Evolutionary conservation across 1,140 invertebrate genomes (phyloP).

Genomic region (Megalopta genalis): DNA sequence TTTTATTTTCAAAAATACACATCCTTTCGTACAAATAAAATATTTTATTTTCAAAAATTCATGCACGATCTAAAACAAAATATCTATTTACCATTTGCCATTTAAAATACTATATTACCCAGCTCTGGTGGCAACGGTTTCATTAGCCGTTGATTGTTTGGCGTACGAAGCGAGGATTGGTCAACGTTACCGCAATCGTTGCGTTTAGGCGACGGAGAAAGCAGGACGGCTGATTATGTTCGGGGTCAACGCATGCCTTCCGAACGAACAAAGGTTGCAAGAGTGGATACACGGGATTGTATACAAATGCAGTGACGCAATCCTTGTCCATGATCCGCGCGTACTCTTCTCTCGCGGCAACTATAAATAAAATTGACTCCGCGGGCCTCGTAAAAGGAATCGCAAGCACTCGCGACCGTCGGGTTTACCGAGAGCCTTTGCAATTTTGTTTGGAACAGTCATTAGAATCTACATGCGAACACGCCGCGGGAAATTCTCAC

Average conservation of each 20-base stretch:
- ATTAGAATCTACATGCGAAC: not conserved
- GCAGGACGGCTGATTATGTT: constrained; percentile 37
- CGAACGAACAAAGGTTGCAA: constrained; percentile 38
- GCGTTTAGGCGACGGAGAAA: constrained; percentile 27
- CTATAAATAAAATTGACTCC: not conserved
- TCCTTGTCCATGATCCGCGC: not conserved
- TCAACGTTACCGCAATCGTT: constrained; percentile 16
- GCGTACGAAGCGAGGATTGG: not conserved
- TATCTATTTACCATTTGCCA: too few species aligned
- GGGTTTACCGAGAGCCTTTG: not conserved
- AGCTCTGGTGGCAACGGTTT: not conserved
- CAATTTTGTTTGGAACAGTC: not conserved
- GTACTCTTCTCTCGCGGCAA: not conserved
- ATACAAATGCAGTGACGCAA: constrained; percentile 39
- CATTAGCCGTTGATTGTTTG: not conserved
- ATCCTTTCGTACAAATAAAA: too few species aligned
- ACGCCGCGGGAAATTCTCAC: not conserved
- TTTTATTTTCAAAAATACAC: too few species aligned
- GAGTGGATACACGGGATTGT: constrained; percentile 18
- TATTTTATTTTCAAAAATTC: too few species aligned
- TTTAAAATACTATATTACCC: too few species aligned
- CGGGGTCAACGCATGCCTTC: constrained; percentile 31
- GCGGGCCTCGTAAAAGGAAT: not conserved
- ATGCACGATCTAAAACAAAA: too few species aligned
- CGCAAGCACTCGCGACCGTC: not conserved